phyloP scores from a whole-genome alignment of 2,113 vertebrate species.

The Lathamus discolor region DNA sequence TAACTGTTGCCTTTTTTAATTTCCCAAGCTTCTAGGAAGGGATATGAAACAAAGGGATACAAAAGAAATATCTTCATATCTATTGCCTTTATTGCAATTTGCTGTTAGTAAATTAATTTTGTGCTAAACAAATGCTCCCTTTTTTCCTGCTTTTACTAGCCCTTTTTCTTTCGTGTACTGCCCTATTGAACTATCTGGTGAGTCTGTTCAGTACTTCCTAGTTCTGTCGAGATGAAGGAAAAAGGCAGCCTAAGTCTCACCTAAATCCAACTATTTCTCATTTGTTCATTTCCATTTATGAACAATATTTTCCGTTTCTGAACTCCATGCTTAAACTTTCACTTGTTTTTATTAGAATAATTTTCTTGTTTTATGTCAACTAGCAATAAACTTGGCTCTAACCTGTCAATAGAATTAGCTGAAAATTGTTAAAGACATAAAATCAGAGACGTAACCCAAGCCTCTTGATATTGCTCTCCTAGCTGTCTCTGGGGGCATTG shows the following conservation, averaged over 20 bases:
- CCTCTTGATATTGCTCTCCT: background rate
- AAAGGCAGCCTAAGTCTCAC: background rate
- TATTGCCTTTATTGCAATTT: background rate
- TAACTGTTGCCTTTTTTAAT: background rate
- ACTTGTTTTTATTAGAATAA: background rate
- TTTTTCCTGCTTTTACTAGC: background rate
- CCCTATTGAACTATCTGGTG: background rate
- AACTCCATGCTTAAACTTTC: background rate
- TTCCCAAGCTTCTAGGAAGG: background rate
- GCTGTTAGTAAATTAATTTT: background rate
- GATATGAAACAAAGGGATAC: background rate
- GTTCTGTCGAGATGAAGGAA: background rate
- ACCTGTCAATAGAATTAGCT: background rate
- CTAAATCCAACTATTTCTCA: background rate
- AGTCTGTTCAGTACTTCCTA: background rate
- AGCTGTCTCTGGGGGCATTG: background rate
- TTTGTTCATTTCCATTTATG: background rate
- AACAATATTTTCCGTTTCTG: background rate
- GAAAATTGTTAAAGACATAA: background rate
- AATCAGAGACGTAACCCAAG: background rate
- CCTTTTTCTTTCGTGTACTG: background rate
- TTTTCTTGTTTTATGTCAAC: background rate
- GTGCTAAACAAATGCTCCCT: background rate
- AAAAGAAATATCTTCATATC: background rate
- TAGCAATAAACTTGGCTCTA: background rate